A percentile compares a stretch with the other conserved stretches of the same genome.
These are phyloP conservation scores for Tachina lurida DNA, from an alignment of 2,888 invertebrate genomes.

Conservation along the genomic window DNA sequence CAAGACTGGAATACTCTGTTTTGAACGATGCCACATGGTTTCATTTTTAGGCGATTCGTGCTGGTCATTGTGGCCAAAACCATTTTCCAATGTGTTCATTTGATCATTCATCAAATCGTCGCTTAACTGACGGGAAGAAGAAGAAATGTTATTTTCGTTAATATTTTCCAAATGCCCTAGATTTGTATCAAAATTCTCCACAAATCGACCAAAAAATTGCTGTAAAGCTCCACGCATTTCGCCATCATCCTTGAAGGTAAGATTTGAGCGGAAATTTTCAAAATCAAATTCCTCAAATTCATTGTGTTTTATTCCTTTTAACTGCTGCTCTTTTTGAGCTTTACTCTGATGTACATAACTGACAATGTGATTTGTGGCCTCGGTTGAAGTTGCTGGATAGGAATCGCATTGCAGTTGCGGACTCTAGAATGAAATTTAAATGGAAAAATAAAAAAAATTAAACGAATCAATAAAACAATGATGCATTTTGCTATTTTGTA, in stretches of 20 bases:
- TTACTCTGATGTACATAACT: constrained; percentile 75
- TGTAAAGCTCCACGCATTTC: constrained; percentile 73
- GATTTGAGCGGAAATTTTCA: constrained; percentile 73
- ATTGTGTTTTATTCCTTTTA: constrained; percentile 47
- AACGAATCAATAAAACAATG: constrained; percentile 9
- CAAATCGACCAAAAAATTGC: constrained; percentile 74
- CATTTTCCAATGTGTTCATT: constrained; percentile 76
- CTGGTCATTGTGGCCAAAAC: constrained; percentile 74
- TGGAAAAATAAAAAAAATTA: background rate
- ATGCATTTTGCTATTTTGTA: background rate
- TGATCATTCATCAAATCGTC: constrained; percentile 75
- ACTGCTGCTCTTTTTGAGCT: constrained; percentile 41
- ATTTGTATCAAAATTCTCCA: constrained; percentile 74
- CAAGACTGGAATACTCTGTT: constrained; percentile 78
- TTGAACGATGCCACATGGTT: constrained; percentile 77
- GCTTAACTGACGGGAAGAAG: constrained; percentile 54
- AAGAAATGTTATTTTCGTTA: background rate
- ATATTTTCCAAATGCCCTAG: constrained; percentile 69
- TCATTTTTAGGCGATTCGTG: constrained; percentile 74
- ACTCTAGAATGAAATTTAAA: constrained; percentile 34
- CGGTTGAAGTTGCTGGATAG: constrained; percentile 67
- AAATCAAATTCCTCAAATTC: constrained; percentile 76
- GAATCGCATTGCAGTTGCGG: constrained; percentile 40
- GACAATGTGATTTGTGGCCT: constrained; percentile 75
- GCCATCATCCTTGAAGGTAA: constrained; percentile 57